Evolutionary conservation across 1,140 invertebrate species (phyloP).

Genomic region (Sycophila sp.): DNA sequence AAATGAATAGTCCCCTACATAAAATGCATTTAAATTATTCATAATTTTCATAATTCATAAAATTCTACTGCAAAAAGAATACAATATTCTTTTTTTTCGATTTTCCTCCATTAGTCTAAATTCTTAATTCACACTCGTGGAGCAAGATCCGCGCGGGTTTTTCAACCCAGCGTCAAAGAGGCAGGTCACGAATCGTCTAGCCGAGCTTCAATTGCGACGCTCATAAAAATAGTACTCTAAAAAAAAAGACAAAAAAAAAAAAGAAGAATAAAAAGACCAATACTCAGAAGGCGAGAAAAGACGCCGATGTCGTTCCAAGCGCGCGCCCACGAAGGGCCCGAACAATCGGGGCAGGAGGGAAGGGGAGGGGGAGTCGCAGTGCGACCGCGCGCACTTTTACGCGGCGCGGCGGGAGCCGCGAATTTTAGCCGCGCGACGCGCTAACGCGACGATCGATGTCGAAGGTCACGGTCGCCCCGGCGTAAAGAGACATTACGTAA

Average conservation of each 20-base stretch:
- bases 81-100: too few species aligned
- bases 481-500: conserved; percentile 27
- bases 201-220: too few species aligned
- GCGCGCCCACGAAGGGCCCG: background rate
- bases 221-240: too few species aligned
- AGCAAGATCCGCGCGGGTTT: background rate
- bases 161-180: background rate
- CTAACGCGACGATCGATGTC: conserved; percentile 12
- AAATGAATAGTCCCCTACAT: too few species aligned
- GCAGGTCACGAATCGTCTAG: background rate
- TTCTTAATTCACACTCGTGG: too few species aligned
- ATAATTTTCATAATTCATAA: too few species aligned
- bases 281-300: background rate
- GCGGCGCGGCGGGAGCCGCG: background rate
- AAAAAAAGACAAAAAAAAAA: background rate
- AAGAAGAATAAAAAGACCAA: background rate
- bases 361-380: too few species aligned
- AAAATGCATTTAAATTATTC: too few species aligned
- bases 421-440: background rate
- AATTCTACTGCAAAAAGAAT: too few species aligned
- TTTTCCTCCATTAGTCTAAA: too few species aligned
- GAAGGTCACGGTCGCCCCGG: conserved; percentile 24
- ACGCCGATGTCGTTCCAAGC: too few species aligned
- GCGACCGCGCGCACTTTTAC: too few species aligned
- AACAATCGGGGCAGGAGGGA: background rate